phyloP scores from a whole-genome alignment of 1,140 invertebrate species.

The Drosophila melanogaster region DNA sequence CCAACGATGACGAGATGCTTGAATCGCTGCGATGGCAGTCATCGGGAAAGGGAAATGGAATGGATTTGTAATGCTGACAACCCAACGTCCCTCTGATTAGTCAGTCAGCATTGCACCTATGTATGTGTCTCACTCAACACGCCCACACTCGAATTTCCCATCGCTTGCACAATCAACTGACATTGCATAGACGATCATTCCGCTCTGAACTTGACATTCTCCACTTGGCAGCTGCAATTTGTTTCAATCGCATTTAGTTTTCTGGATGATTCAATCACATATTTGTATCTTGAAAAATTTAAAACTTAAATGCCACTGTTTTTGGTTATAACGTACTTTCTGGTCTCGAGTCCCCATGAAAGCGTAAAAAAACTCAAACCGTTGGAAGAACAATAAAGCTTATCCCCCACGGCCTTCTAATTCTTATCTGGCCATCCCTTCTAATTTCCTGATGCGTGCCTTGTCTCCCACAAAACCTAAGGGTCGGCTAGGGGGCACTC shows the following conservation, averaged over 20 bases:
- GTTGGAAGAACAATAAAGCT: slow-evolving; percentile 12
- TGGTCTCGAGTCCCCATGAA: not conserved
- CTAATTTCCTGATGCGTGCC: slow-evolving; percentile 30
- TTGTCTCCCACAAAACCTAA: slow-evolving; percentile 13
- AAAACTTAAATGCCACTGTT: not conserved
- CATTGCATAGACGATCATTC: slow-evolving; percentile 39
- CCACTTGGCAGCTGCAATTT: slow-evolving; percentile 27
- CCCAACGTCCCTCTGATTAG: slow-evolving; percentile 67
- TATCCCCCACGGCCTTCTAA: slow-evolving; percentile 8
- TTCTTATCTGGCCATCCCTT: slow-evolving; percentile 28
- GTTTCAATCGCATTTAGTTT: slow-evolving; percentile 38
- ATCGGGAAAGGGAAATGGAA: slow-evolving; percentile 1
- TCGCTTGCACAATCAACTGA: slow-evolving; percentile 10
- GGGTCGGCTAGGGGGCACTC: slow-evolving; percentile 24
- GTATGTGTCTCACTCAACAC: slow-evolving; percentile 21
- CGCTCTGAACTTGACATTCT: slow-evolving; percentile 73
- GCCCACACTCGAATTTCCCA: not conserved
- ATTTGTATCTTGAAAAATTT: not conserved
- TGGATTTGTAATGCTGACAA: slow-evolving; percentile 36
- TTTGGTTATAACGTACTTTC: too few relatives aligned
- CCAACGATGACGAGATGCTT: slow-evolving; percentile 47
- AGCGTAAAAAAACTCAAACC: not conserved
- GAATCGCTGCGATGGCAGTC: slow-evolving; percentile 21
- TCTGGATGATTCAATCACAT: slow-evolving; percentile 40
- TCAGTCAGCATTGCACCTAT: slow-evolving; percentile 50